These are phyloP conservation scores for Pseudomugil tenellus DNA, from an alignment of 2,797 vertebrate species.

Conservation along the genomic window DNA sequence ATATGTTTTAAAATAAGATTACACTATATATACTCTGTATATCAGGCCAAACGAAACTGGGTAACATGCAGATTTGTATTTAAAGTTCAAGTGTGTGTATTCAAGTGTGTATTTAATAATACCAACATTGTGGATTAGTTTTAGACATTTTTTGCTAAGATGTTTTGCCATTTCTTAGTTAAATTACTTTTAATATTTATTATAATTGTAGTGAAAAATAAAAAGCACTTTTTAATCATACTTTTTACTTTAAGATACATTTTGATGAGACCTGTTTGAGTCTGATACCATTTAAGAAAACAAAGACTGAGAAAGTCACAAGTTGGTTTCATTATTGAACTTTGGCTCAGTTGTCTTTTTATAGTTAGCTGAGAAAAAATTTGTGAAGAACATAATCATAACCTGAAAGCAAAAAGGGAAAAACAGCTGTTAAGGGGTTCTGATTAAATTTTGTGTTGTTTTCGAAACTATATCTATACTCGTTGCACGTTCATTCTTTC, in stretches of 20 bases:
- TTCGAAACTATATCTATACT: neutral
- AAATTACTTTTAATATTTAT: neutral
- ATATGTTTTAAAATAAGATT: neutral
- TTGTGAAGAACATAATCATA: neutral
- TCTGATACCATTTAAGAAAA: conserved; percentile 2
- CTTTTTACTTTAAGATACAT: neutral
- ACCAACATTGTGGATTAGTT: no score
- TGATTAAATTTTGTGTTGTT: conserved; percentile 1
- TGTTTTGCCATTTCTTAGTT: neutral
- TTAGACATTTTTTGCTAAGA: neutral
- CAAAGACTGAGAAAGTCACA: conserved; percentile 3
- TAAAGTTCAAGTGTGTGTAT: no score
- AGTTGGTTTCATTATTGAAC: neutral
- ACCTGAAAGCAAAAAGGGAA: neutral
- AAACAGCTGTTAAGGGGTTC: neutral
- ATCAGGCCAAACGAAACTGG: neutral
- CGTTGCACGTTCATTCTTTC: neutral
- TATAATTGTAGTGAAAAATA: neutral
- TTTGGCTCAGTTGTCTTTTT: neutral
- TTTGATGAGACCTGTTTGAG: neutral
- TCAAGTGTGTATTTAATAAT: no score
- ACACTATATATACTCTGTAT: neutral
- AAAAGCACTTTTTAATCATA: neutral
- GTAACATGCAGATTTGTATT: neutral
- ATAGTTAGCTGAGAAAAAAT: neutral